These are phyloP conservation scores for Synanthedon myopaeformis DNA, from an alignment of 2,888 invertebrate species.

Conservation along the genomic window DNA sequence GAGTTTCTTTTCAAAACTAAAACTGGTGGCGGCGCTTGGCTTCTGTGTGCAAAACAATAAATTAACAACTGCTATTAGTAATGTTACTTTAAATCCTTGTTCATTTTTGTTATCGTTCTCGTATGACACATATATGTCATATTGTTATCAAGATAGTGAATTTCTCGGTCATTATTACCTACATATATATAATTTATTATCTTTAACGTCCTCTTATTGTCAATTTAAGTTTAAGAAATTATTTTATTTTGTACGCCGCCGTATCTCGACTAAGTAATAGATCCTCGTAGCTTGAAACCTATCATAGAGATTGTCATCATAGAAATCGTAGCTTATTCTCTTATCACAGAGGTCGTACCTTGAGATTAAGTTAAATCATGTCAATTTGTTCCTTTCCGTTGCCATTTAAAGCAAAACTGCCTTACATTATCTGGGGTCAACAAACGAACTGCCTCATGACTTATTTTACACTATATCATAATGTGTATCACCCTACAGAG, in stretches of 20 bases:
- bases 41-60: conserved; percentile 1
- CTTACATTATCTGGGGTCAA: conserved; percentile 47
- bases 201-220: background rate
- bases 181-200: background rate
- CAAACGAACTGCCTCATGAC: conserved; percentile 16
- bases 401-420: conserved; percentile 10
- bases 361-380: too few species aligned
- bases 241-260: background rate
- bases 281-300: too few species aligned
- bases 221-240: background rate
- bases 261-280: background rate
- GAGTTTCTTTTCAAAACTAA: conserved; percentile 41
- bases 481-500: background rate
- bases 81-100: conserved; percentile 7
- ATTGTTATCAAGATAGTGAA: conserved; percentile 15
- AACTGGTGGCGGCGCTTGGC: conserved; percentile 19
- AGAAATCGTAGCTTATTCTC: too few species aligned
- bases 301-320: too few species aligned
- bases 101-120: conserved; percentile 12
- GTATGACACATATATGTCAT: conserved; percentile 8
- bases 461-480: background rate
- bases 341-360: too few species aligned
- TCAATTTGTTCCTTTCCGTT: background rate
- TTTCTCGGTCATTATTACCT: conserved; percentile 12
- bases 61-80: conserved; percentile 19